Conservation (phyloP, 1,140 invertebrate genomes). For the Chelonus insularis region DNA sequence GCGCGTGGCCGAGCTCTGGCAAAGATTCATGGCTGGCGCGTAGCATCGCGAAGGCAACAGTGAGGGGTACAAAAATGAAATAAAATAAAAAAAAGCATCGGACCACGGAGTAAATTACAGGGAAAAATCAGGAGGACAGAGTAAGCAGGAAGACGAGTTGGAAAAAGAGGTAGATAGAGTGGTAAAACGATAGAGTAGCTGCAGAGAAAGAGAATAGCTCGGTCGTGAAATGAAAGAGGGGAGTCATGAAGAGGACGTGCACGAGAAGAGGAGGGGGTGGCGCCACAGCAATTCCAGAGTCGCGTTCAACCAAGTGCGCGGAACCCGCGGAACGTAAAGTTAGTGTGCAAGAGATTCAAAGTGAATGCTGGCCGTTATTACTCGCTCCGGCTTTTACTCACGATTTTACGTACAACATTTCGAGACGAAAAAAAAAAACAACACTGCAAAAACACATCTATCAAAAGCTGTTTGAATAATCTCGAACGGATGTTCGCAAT, state of each 20-base stretch:
- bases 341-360: slow-evolving; percentile 46
- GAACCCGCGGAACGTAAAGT: slow-evolving; percentile 44
- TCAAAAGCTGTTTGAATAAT: no score
- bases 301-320: slow-evolving; percentile 56
- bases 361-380: slow-evolving; percentile 14
- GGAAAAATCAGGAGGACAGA: slow-evolving; percentile 44
- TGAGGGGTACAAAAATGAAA: slow-evolving; percentile 44
- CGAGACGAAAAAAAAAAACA: no score
- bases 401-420: no score
- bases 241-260: slow-evolving; percentile 39
- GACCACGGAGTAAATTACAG: slow-evolving; percentile 53
- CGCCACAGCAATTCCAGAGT: slow-evolving; percentile 57
- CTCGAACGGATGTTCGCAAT: no score
- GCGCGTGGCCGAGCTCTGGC: slow-evolving; percentile 45
- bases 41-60: slow-evolving; percentile 33
- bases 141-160: slow-evolving; percentile 31
- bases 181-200: slow-evolving; percentile 29
- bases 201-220: slow-evolving; percentile 31
- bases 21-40: slow-evolving; percentile 59
- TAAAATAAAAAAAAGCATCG: slow-evolving; percentile 39
- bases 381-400: background rate
- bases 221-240: slow-evolving; percentile 28
- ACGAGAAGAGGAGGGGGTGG: slow-evolving; percentile 49
- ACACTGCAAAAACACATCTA: no score
- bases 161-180: slow-evolving; percentile 21